Evolutionary conservation across 2,888 invertebrate genomes (phyloP).

Genomic region (Sphecodes monilicornis): DNA sequence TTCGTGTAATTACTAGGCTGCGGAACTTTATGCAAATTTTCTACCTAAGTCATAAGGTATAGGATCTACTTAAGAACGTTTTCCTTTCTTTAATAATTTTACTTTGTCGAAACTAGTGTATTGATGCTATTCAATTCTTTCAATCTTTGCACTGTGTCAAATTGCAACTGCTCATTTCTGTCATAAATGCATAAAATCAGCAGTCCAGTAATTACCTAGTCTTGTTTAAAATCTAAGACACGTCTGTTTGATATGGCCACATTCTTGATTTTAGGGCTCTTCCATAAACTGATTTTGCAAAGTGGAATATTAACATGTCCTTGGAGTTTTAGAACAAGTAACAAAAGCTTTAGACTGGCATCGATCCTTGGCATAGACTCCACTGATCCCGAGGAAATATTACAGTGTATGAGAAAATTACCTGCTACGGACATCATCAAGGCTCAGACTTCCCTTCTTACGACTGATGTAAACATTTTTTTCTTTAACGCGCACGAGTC

Average conservation of each 20-base stretch:
- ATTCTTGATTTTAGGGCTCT: background rate
- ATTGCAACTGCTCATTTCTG: too few species aligned
- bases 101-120: too few species aligned
- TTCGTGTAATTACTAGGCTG: too few species aligned
- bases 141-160: too few species aligned
- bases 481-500: background rate
- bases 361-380: background rate
- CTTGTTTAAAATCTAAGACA: background rate
- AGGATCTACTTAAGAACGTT: too few species aligned
- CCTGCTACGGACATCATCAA: background rate
- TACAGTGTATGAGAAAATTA: background rate
- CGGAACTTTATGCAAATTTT: too few species aligned
- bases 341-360: background rate
- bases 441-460: background rate
- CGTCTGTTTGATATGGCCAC: background rate
- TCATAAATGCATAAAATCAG: too few species aligned
- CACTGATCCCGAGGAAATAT: background rate
- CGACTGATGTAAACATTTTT: background rate
- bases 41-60: too few species aligned
- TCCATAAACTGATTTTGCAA: conserved; percentile 2
- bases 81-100: too few species aligned
- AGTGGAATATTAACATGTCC: background rate
- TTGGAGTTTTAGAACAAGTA: background rate
- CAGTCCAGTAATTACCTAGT: too few species aligned
- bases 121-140: too few species aligned